These are phyloP conservation scores for Entomyzon cyanotis DNA, from an alignment of 2,113 vertebrate genomes.

Conservation along the genomic window DNA sequence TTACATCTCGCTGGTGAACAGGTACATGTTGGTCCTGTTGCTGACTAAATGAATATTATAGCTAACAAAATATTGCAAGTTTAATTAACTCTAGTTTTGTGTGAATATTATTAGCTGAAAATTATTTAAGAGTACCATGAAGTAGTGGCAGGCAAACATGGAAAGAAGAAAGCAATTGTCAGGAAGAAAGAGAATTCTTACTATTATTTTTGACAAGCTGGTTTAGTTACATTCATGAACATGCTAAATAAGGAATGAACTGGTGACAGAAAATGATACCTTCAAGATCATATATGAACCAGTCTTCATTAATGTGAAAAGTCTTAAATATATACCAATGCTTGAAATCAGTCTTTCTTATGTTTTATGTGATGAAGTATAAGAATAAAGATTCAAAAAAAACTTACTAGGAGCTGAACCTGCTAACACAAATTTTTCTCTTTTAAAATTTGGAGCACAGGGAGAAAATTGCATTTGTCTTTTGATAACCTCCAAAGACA, in stretches of 20 bases:
- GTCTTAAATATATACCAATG: background rate
- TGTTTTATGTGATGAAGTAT: background rate
- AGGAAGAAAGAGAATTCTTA: background rate
- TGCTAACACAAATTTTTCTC: background rate
- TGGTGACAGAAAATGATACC: background rate
- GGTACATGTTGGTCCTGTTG: background rate
- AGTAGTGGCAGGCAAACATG: background rate
- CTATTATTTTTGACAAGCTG: background rate
- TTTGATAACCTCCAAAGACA: background rate
- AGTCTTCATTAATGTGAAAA: background rate
- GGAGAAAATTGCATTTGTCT: background rate
- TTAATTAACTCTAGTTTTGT: background rate
- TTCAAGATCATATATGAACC: background rate
- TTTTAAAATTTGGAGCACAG: background rate
- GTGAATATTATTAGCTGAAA: background rate
- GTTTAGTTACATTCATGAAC: background rate
- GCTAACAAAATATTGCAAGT: background rate
- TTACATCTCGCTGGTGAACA: background rate
- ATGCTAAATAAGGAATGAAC: background rate
- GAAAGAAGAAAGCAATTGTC: background rate
- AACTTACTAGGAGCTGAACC: background rate
- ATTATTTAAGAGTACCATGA: background rate
- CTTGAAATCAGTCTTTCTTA: background rate
- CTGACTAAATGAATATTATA: background rate
- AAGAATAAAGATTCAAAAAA: background rate